These are phyloP conservation scores for Elgaria multicarinata DNA, from an alignment of 2,113 vertebrate genomes.

Conservation along the genomic window DNA sequence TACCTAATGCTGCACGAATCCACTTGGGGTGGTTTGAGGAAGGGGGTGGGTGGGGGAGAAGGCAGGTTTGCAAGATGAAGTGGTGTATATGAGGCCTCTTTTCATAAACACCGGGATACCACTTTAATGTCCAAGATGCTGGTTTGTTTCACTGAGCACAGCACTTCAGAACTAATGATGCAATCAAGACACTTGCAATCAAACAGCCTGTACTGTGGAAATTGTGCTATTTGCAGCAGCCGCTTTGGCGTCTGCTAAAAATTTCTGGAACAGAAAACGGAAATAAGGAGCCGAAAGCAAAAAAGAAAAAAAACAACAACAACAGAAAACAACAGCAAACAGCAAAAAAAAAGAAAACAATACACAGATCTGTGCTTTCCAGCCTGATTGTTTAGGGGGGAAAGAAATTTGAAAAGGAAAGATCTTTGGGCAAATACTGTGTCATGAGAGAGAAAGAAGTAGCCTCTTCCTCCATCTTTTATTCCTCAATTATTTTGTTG, in stretches of 20 bases:
- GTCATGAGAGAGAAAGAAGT: conserved; percentile 41
- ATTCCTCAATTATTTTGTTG: conserved; percentile 79
- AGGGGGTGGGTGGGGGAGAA: conserved; percentile 40
- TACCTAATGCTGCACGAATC: conserved; percentile 84
- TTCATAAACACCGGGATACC: conserved; percentile 89
- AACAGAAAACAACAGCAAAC: neutral
- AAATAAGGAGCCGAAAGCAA: conserved; percentile 78
- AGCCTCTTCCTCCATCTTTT: conserved; percentile 64
- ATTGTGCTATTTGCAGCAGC: conserved; percentile 82
- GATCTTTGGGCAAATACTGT: conserved; percentile 53
- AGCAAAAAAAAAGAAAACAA: neutral
- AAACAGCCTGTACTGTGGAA: conserved; percentile 86
- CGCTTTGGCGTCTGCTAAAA: conserved; percentile 78
- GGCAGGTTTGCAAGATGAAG: conserved; percentile 87
- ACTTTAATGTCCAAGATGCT: conserved; percentile 90
- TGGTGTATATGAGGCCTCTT: conserved; percentile 84
- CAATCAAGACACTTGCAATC: conserved; percentile 89
- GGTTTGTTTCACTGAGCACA: conserved; percentile 89
- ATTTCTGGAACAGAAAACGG: conserved; percentile 80
- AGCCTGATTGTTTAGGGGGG: conserved; percentile 46
- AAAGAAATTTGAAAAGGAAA: conserved; percentile 61
- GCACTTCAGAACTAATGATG: conserved; percentile 92
- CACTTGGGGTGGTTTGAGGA: conserved; percentile 76
- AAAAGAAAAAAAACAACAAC: conserved; percentile 46
- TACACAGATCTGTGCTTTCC: conserved; percentile 50